Percentiles rank a stretch among this genome's conserved stretches.
phyloP scores from a whole-genome alignment of 2,888 invertebrate species.

The Melanchra persicariae region DNA sequence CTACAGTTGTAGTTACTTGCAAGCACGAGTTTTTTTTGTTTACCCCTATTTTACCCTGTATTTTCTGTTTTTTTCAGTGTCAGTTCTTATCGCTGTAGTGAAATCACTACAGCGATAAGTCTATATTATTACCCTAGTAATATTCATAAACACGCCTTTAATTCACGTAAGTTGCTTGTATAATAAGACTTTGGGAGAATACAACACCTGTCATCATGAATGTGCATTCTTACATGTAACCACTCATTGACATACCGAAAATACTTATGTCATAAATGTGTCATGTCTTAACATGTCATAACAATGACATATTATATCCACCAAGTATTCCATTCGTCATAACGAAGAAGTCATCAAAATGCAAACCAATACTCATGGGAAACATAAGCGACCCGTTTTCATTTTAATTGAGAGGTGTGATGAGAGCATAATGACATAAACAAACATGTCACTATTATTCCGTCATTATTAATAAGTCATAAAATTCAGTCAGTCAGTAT shows the following conservation, averaged over 20 bases:
- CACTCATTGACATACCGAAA: background rate
- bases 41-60: background rate
- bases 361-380: background rate
- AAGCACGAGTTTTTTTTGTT: too few species aligned
- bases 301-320: conserved; percentile 8
- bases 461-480: conserved; percentile 36
- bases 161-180: background rate
- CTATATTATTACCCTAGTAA: background rate
- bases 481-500: background rate
- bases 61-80: too few species aligned
- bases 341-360: conserved; percentile 7
- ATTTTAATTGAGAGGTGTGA: background rate
- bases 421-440: conserved; percentile 1
- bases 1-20: too few species aligned
- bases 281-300: background rate
- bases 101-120: too few species aligned
- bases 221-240: conserved; percentile 10
- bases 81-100: too few species aligned
- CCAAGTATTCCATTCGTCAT: conserved; percentile 10
- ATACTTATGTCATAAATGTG: conserved; percentile 5
- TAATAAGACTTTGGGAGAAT: background rate
- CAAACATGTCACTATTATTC: conserved; percentile 5
- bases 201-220: conserved; percentile 7
- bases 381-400: background rate
- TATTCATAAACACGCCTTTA: conserved; percentile 13